Percentiles rank a stretch among this genome's conserved stretches.
phyloP scores from a whole-genome alignment of 1,140 invertebrate genomes.

The Neotoxoptera formosana region DNA sequence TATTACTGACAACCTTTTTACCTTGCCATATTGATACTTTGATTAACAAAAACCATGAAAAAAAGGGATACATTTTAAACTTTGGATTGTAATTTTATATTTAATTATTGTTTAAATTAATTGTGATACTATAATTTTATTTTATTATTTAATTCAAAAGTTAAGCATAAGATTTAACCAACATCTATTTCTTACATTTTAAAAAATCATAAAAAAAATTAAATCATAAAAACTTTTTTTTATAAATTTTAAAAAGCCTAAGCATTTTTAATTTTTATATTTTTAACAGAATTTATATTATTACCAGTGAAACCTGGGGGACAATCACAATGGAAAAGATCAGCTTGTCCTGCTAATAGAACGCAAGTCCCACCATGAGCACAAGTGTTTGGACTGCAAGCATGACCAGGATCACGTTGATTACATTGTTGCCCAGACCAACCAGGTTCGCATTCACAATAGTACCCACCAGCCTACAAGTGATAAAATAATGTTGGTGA shows the following conservation, averaged over 20 bases:
- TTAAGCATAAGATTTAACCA: background rate
- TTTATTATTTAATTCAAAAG: background rate
- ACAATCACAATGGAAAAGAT: conserved; percentile 81
- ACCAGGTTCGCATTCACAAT: conserved; percentile 52
- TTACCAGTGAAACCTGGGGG: conserved; percentile 73
- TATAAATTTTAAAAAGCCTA: background rate
- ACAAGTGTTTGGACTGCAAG: conserved; percentile 70
- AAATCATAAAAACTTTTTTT: background rate
- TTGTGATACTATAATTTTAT: background rate
- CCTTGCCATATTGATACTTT: background rate
- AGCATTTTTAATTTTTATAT: background rate
- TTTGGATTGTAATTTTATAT: background rate
- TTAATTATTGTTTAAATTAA: background rate
- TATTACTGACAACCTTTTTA: background rate
- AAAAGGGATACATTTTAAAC: background rate
- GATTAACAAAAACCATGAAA: background rate
- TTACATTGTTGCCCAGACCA: conserved; percentile 53
- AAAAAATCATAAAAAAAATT: background rate
- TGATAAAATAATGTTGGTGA: conserved; percentile 48
- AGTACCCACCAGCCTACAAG: conserved; percentile 49
- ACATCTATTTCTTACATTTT: background rate
- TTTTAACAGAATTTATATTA: background rate
- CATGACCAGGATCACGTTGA: conserved; percentile 59
- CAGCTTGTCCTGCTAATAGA: conserved; percentile 66
- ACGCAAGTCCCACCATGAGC: conserved; percentile 71